Evolutionary conservation across 2,888 invertebrate species (phyloP), one percentile per base, ranked within the genome.

Genomic region (Xylocampa areola): DNA sequence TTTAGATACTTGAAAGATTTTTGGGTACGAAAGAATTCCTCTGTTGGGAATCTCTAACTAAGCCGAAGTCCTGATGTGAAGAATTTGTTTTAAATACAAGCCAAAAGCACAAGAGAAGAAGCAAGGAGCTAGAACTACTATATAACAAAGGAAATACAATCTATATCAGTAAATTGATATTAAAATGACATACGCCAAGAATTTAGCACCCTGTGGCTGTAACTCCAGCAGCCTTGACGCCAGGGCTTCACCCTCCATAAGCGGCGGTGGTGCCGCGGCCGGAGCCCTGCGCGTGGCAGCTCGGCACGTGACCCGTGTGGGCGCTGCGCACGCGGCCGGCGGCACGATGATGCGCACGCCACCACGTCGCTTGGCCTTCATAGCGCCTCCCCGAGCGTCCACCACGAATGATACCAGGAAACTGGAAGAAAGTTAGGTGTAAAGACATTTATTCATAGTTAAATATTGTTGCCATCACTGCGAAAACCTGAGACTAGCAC

Each of bases 351-450:
- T 97, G 32, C 99, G 95, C 6, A 99, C 98, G 0, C 99, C 99
- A 21, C 98, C 98, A 85, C 99, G 99, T 4, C 99, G 96, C 88
- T 99, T 99, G 13, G 99, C 99, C 73, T 98, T 96, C 99, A 99
- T 99, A 14, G 99, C 98, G 5, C 99, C 99, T 14, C 99, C 99
- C 11, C 99, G 96, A 0, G 99, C 99, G 87, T 99, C 99, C 76
- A 99, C 99, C 95, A 99, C 96, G 94, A 99, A 99, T 73, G 99
- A 99, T 80, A 99, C 99, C 91, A 99, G 95, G 95, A 99, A 99
- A 82, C 93, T 94, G 75, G 4, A 16, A 23, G 2, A 11, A 17
- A 8, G 5, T 25, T 25, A 25, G 25, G 25, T 25, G 10, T 25
- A 5, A 6, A 1, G 1, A 23, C 4, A 2, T 0, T 10, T n/a